Base-by-base conservation (phyloP, 2,888 invertebrate species). In the Allophyes oxyacanthae region DNA sequence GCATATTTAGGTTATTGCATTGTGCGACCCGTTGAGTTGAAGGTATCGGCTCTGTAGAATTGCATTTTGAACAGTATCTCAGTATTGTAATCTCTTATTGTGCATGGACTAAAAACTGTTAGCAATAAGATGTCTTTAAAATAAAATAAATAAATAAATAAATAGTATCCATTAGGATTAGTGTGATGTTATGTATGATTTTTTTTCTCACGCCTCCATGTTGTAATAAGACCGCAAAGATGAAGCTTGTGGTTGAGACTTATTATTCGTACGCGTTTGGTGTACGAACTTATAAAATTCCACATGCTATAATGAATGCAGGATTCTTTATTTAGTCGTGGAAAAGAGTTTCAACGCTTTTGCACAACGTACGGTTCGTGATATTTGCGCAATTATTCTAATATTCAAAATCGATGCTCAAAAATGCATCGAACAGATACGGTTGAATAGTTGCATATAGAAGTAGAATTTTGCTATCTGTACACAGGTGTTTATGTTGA, bases 1-100 rank as follows among this genome's bases (percentile, higher is more conserved):
- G 74, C 74, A 77, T 78, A 81, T 81, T 76, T 73, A 67, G 75
- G 78, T 75, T 79, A 62, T 62, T 67, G 62, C 61, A 73, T 69
- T 75, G 75, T 77, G 43, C 48, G 30, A 60, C 58, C 46, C 63
- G 60, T 51, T 70, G 44, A 67, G 60, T 61, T 65, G 57, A 30
- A 40, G 55, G 32, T 51, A 61, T 41, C 36, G 57, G 56, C 56
- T 68, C 61, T 65, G 69, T 64, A 51, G 50, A 55, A 64, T 75
- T 64, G 44, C 59, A 65, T 73, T 57, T 61, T 67, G 64, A 65
- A 44, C 44, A 45, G 61, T 63, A 58, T 75, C 68, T 62, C n/a
- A n/a, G n/a, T n/a, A n/a, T n/a, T n/a, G n/a, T n/a, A n/a, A n/a
- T n/a, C n/a, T n/a, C n/a, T n/a, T n/a, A n/a, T n/a, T n/a, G n/a